Conservation (phyloP, 2,113 vertebrate species). For the Elephas maximus region DNA sequence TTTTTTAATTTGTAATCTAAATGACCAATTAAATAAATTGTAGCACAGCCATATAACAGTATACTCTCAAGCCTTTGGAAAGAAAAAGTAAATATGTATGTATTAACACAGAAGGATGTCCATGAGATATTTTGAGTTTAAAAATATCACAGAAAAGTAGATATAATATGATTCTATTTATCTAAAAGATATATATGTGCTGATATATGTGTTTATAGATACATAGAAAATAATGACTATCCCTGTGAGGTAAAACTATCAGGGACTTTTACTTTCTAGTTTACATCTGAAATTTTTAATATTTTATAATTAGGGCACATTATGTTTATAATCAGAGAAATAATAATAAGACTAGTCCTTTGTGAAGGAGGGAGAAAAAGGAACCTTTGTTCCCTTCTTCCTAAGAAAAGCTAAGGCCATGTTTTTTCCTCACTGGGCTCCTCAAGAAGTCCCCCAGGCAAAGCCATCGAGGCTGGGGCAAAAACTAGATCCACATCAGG, state of each 20-base stretch:
- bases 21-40: neutral
- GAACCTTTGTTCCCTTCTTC: neutral
- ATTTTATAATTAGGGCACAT: conserved; percentile 25
- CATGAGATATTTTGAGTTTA: conserved; percentile 13
- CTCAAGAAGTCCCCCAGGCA: neutral
- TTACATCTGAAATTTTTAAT: neutral
- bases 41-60: neutral
- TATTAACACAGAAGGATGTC: neutral
- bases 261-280: neutral
- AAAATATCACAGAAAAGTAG: neutral
- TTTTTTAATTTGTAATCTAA: neutral
- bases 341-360: neutral
- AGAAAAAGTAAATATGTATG: neutral
- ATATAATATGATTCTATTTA: neutral
- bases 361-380: neutral
- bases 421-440: neutral
- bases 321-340: conserved; percentile 37
- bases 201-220: conserved; percentile 23
- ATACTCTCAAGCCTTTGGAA: neutral
- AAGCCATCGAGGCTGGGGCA: neutral
- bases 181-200: neutral
- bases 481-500: neutral
- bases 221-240: neutral
- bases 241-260: conserved; percentile 10
- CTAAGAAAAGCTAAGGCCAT: neutral